These are phyloP conservation scores for Linepithema humile DNA, from an alignment of 1,140 invertebrate genomes.

Conservation along the genomic window DNA sequence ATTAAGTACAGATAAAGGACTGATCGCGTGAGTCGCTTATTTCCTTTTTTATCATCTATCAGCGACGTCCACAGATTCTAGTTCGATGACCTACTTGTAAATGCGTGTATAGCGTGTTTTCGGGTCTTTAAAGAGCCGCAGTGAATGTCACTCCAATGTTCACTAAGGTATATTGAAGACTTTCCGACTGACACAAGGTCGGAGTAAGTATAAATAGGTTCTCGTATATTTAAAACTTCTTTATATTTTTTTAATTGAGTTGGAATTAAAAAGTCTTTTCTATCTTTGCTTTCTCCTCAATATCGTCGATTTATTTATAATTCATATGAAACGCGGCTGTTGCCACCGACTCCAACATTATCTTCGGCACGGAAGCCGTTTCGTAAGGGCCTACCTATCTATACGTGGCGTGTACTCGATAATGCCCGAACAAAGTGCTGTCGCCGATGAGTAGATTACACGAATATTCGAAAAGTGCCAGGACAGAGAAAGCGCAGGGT, in stretches of 20 bases:
- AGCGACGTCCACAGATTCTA: conserved; percentile 59
- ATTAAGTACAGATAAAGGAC: conserved; percentile 16
- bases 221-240: neutral
- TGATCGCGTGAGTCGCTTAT: conserved; percentile 8
- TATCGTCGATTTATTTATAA: neutral
- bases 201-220: neutral
- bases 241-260: neutral
- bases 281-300: neutral
- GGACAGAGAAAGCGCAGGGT: conserved; percentile 46
- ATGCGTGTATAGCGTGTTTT: conserved; percentile 62
- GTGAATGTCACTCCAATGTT: conserved; percentile 19
- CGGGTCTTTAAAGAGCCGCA: conserved; percentile 55
- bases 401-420: conserved; percentile 79
- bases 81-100: conserved; percentile 64
- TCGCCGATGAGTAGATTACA: conserved; percentile 71
- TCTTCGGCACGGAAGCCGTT: conserved; percentile 74
- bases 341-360: neutral
- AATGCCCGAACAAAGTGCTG: conserved; percentile 80
- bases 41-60: conserved; percentile 28
- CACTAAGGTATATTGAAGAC: neutral
- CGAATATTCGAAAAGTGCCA: conserved; percentile 70
- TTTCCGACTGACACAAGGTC: neutral
- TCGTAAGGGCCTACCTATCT: conserved; percentile 72
- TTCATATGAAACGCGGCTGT: neutral
- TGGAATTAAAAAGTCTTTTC: neutral